phyloP scores from a whole-genome alignment of 2,797 vertebrate species.

The Pangasius sanitwongsei region DNA sequence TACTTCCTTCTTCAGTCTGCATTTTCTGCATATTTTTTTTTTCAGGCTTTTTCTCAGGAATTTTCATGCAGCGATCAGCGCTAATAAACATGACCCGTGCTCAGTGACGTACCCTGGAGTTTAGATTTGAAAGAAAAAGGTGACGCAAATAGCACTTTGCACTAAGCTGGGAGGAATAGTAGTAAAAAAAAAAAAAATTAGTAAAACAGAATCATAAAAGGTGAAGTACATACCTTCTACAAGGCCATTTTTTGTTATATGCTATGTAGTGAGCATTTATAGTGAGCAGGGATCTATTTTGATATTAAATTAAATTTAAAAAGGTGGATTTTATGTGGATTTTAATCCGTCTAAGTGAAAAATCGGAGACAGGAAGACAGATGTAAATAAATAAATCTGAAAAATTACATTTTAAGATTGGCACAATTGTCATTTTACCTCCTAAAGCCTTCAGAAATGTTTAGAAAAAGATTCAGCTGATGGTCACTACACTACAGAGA shows the following conservation, averaged over 20 bases:
- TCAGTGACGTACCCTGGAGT: neutral
- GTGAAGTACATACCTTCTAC: neutral
- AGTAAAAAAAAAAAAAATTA: neutral
- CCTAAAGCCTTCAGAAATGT: neutral
- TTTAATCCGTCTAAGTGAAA: neutral
- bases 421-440: neutral
- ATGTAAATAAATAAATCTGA: neutral
- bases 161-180: too few species aligned
- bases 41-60: neutral
- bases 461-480: neutral
- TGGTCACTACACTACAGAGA: neutral
- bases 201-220: neutral
- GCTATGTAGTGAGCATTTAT: neutral
- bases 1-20: neutral
- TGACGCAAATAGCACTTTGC: too few species aligned
- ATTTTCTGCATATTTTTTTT: neutral
- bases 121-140: neutral
- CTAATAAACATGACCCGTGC: neutral
- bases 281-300: neutral
- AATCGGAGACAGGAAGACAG: neutral
- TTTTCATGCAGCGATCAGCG: neutral
- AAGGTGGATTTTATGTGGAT: neutral
- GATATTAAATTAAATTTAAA: neutral
- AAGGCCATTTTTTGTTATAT: neutral
- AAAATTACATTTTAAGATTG: neutral